phyloP scores from a whole-genome alignment of 2,888 invertebrate species.

The Muschampia staudingeri region DNA sequence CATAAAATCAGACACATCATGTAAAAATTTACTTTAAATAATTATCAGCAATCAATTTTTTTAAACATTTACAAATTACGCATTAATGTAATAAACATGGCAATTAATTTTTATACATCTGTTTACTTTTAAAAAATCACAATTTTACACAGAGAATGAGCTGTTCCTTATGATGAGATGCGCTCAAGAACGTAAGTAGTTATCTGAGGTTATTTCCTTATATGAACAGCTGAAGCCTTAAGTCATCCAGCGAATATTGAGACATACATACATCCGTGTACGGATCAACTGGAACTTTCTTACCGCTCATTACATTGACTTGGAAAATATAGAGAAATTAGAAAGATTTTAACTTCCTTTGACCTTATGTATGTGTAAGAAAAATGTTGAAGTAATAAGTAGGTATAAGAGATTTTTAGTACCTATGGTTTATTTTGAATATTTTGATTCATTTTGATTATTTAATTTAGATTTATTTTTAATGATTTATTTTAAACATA shows the following conservation, averaged over 20 bases:
- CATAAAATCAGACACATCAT: neutral
- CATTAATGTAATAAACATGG: neutral
- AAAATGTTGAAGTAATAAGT: neutral
- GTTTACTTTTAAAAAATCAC: slow-evolving; percentile 26
- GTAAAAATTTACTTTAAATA: neutral
- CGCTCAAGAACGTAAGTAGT: slow-evolving; percentile 10
- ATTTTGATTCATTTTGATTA: no score
- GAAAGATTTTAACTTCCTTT: slow-evolving; percentile 4
- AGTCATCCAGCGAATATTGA: slow-evolving; percentile 26
- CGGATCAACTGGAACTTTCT: slow-evolving; percentile 22
- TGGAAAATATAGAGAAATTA: neutral
- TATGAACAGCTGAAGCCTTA: slow-evolving; percentile 28
- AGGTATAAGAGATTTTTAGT: neutral
- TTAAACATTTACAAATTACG: slow-evolving; percentile 14
- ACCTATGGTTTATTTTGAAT: no score
- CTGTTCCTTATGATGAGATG: slow-evolving; percentile 44
- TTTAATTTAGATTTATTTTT: no score
- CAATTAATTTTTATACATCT: slow-evolving; percentile 29
- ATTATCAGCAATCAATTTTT: neutral
- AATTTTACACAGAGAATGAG: neutral
- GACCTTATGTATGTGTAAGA: neutral
- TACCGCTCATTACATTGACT: neutral
- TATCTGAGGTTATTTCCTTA: slow-evolving; percentile 60
- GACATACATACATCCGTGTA: slow-evolving; percentile 27
- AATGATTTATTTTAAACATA: no score